A percentile compares a stretch with the other conserved stretches of the same genome.
Conservation (phyloP, 2,113 vertebrate species). For the Cinclus mexicanus region DNA sequence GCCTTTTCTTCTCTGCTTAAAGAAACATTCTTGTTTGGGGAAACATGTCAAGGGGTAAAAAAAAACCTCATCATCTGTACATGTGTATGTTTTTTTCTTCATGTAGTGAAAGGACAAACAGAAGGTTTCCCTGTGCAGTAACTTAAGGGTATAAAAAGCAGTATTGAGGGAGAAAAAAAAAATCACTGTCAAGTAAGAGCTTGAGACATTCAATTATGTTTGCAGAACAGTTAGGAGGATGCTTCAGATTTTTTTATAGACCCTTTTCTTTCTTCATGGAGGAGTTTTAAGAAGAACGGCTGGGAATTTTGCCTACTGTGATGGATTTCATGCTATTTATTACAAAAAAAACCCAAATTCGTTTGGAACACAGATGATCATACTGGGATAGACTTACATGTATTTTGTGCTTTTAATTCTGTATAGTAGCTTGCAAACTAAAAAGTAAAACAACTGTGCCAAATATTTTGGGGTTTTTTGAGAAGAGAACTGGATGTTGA, state of each 20-base stretch:
- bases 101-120: not conserved
- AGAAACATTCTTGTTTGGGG: not conserved
- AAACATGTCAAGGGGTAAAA: rapidly evolving
- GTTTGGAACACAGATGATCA: not conserved
- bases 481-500: not conserved
- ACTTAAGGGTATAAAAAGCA: not conserved
- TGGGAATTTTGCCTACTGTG: not conserved
- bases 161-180: not conserved
- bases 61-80: not conserved
- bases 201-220: not conserved
- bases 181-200: not conserved
- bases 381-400: not conserved
- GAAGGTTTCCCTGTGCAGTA: not conserved
- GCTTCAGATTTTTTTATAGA: not conserved
- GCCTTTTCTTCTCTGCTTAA: not conserved
- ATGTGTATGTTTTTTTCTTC: not conserved
- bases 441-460: not conserved
- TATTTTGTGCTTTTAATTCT: not conserved
- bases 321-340: not conserved
- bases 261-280: not conserved
- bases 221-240: not conserved
- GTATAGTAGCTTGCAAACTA: not conserved
- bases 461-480: not conserved
- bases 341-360: not conserved
- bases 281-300: not conserved